Evolutionary conservation across 1,140 invertebrate species (phyloP).

Genomic region (Sminthurinus signatus): DNA sequence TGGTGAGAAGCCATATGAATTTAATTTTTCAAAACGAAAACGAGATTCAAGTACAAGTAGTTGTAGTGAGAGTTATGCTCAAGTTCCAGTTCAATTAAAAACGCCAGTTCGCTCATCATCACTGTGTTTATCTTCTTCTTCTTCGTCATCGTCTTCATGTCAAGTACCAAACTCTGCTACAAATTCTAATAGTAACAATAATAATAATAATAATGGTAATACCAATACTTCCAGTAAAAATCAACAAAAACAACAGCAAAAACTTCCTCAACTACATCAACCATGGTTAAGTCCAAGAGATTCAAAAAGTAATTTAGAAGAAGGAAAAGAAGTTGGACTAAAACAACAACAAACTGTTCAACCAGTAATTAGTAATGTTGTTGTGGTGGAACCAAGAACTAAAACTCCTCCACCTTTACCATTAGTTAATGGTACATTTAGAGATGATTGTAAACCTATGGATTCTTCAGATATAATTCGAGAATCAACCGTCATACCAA

Average conservation of each 20-base stretch:
- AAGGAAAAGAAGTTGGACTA: not conserved
- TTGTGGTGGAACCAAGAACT: not conserved
- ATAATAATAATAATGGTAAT: too few species aligned
- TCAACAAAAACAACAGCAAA: too few species aligned
- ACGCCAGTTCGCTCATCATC: not conserved
- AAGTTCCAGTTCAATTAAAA: slow-evolving; percentile 9
- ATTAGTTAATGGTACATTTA: too few species aligned
- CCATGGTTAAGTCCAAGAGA: slow-evolving; percentile 37
- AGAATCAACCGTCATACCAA: too few species aligned
- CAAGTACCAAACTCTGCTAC: slow-evolving; percentile 18
- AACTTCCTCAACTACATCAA: slow-evolving; percentile 31
- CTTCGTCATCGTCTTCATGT: slow-evolving; percentile 28
- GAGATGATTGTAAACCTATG: too few species aligned
- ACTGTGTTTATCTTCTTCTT: slow-evolving; percentile 8
- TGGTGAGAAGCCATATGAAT: not conserved
- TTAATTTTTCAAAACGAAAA: slow-evolving; percentile 15
- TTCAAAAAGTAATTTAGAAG: too few species aligned
- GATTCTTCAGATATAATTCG: too few species aligned
- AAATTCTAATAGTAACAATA: too few species aligned
- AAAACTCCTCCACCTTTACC: too few species aligned
- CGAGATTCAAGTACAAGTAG: slow-evolving; percentile 21
- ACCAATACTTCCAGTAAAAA: too few species aligned
- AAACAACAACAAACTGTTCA: too few species aligned
- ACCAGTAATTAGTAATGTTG: not conserved
- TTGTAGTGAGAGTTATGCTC: not conserved